Percentiles rank a stretch among this genome's conserved stretches.
Evolutionary conservation across 1,140 invertebrate genomes (phyloP).

Genomic region (Caenorhabditis remanei): DNA sequence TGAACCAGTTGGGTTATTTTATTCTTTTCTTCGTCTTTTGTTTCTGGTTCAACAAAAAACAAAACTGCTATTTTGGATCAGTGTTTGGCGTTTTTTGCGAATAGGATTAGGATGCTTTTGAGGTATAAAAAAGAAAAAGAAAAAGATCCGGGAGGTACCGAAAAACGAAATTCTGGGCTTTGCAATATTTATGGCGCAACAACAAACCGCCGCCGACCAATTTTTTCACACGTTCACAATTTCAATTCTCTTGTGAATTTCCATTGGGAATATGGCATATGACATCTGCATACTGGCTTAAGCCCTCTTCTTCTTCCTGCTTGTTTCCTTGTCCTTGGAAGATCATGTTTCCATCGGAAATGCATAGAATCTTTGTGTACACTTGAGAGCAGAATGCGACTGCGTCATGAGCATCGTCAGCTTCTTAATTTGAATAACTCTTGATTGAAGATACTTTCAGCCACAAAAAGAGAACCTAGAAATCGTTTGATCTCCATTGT

Average conservation of each 20-base stretch:
- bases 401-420: not conserved
- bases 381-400: not conserved
- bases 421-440: not conserved
- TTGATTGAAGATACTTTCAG: not conserved
- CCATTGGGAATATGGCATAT: conserved; percentile 32
- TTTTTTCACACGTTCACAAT: conserved; percentile 16
- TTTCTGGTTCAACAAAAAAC: too few species aligned
- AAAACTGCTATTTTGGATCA: not conserved
- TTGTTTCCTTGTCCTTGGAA: conserved; percentile 26
- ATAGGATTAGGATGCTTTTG: conserved; percentile 7
- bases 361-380: conserved; percentile 6
- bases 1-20: not conserved
- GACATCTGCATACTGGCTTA: not conserved
- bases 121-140: not conserved
- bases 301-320: not conserved
- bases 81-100: not conserved
- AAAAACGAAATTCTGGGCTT: not conserved
- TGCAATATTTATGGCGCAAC: not conserved
- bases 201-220: not conserved
- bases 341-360: conserved; percentile 42
- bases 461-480: not conserved
- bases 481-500: not conserved
- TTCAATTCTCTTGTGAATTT: not conserved
- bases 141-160: not conserved
- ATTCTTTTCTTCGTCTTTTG: not conserved